phyloP scores from a whole-genome alignment of 2,113 vertebrate genomes.

The Ctenomys sociabilis region DNA sequence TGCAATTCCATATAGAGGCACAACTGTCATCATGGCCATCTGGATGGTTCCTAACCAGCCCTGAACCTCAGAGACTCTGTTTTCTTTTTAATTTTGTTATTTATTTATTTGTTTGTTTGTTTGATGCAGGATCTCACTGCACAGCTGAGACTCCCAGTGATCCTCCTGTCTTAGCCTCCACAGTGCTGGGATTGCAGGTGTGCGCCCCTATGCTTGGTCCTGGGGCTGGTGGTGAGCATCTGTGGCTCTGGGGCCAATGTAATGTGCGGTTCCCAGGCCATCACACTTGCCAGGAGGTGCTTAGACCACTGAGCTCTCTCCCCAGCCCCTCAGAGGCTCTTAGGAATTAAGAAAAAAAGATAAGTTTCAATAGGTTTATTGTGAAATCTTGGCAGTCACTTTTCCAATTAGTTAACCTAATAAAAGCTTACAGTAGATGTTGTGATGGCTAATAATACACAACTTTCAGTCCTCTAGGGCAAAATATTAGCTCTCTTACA shows the following conservation, averaged over 20 bases:
- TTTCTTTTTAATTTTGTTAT: too few relatives aligned
- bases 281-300: too few relatives aligned
- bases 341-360: not conserved
- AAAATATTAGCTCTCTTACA: not conserved
- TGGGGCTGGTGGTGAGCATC: too few relatives aligned
- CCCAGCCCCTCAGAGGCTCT: not conserved
- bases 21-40: not conserved
- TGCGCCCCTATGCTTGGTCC: too few relatives aligned
- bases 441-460: not conserved
- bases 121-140: too few relatives aligned
- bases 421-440: not conserved
- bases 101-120: too few relatives aligned
- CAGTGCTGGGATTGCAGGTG: too few relatives aligned
- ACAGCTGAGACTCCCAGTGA: too few relatives aligned
- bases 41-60: not conserved
- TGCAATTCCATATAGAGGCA: not conserved
- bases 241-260: too few relatives aligned
- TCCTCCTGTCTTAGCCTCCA: too few relatives aligned
- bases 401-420: not conserved
- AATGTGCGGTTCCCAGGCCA: too few relatives aligned
- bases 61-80: not conserved
- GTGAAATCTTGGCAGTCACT: not conserved
- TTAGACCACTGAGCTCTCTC: too few relatives aligned
- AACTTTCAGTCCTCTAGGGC: not conserved
- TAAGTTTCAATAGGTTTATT: not conserved